A percentile compares a stretch with the other conserved stretches of the same genome.
Evolutionary conservation across 2,113 vertebrate genomes (phyloP).

Genomic region (Cairina moschata): DNA sequence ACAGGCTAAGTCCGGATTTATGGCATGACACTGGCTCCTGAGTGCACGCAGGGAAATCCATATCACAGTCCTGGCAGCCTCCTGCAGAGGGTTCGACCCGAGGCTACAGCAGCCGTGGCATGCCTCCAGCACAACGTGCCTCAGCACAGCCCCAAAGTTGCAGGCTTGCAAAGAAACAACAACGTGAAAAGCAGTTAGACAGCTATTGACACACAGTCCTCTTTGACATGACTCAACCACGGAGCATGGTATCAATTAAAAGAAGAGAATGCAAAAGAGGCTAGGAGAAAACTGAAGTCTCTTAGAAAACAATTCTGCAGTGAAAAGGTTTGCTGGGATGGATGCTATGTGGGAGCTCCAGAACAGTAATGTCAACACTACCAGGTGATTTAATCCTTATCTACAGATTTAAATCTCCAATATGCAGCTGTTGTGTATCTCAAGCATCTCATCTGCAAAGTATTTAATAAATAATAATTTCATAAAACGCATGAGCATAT

Average conservation of each 20-base stretch:
- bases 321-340: not conserved
- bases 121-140: constrained; percentile 13
- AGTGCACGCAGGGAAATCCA: not conserved
- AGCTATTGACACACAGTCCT: not conserved
- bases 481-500: not conserved
- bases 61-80: constrained; percentile 20
- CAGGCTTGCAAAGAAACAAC: not conserved
- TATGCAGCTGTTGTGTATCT: not conserved
- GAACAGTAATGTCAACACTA: not conserved
- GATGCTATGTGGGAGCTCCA: not conserved
- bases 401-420: not conserved
- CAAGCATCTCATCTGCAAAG: not conserved
- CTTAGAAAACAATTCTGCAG: not conserved
- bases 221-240: not conserved
- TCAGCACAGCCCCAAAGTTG: not conserved
- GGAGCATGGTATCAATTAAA: not conserved
- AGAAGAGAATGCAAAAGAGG: not conserved
- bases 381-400: not conserved
- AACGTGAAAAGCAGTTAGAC: not conserved
- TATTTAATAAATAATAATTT: not conserved
- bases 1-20: not conserved
- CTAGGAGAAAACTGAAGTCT: not conserved
- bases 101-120: constrained; percentile 52
- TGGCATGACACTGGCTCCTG: not conserved
- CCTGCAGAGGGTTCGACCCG: not conserved